A percentile compares a stretch with the other conserved stretches of the same genome.
phyloP scores from a whole-genome alignment of 2,797 vertebrate genomes.

The Muscicapa striata region DNA sequence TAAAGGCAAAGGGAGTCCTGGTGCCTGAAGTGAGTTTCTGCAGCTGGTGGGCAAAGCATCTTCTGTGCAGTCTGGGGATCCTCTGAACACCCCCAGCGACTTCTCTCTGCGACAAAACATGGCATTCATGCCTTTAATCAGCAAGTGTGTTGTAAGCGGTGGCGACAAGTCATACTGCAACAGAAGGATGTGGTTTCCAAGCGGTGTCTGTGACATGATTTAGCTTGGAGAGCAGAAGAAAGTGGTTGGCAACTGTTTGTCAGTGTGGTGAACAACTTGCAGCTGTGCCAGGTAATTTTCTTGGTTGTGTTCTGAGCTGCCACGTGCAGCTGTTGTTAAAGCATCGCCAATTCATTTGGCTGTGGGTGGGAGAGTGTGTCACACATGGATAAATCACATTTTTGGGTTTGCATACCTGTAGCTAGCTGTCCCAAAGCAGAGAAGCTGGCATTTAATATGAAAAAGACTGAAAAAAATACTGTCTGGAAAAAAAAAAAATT shows the following conservation, averaged over 20 bases:
- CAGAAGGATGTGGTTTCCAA: constrained; percentile 62
- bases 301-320: background rate
- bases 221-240: constrained; percentile 41
- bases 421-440: background rate
- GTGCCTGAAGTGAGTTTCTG: background rate
- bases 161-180: background rate
- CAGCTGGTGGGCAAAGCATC: background rate
- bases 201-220: background rate
- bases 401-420: background rate
- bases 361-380: background rate
- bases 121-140: background rate
- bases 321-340: background rate
- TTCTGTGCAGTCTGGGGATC: background rate
- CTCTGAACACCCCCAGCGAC: fast-evolving
- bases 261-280: background rate
- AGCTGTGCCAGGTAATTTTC: constrained; percentile 6
- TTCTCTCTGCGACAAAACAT: fast-evolving
- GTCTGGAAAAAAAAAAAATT: background rate
- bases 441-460: background rate
- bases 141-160: background rate
- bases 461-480: constrained; percentile 12
- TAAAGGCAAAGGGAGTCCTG: background rate
- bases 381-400: background rate
- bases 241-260: constrained; percentile 52
- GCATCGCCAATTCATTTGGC: background rate